Evolutionary conservation across 1,140 invertebrate genomes (phyloP), one percentile per base, ranked within the genome.

Genomic region (Magallana angulata): DNA sequence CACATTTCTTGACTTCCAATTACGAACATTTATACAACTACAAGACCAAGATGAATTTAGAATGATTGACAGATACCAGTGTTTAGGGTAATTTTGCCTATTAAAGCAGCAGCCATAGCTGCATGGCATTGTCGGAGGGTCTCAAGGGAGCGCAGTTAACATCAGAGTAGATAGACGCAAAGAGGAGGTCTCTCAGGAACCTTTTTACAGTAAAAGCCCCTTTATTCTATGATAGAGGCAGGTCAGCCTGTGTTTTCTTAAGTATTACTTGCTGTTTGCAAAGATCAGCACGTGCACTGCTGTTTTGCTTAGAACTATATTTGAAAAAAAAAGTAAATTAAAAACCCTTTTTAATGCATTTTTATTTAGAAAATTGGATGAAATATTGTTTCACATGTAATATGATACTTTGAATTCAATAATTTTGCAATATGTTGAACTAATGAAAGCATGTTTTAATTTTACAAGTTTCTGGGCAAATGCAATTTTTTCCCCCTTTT

Each of bases 21-120:
- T 76, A 76, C 24, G 11, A 30, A 30, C 68, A 30, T 76, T 30
- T 76, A 76, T 76, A 76, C 68, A 76, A 76, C 68, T 76, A 76
- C 68, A 76, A 24, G 30, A 76, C 68, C 68, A 30, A 76, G 68
- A 76, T 76, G 68, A 76, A 76, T 76, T 76, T 76, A 24, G 68
- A 36, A 76, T 76, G 68, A 76, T 76, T 76, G 68, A 76, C 68
- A 30, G 68, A 30, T 76, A 76, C 68, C 68, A 76, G 68, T 76
- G 68, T 76, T 76, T 76, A 76, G 68, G 68, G 68, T 76, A 76
- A 76, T 76, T 76, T 76, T 76, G 68, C 8, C 68, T 76, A 76
- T 76, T 76, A 76, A 76, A 30, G 68, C 68, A 76, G 24, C 36
- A 76, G 24, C 68, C 30, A 76, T 76, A 30, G 68, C 24, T 76